Base-by-base conservation (phyloP, 2,888 invertebrate genomes). In the Exephanes ischioxanthus region DNA sequence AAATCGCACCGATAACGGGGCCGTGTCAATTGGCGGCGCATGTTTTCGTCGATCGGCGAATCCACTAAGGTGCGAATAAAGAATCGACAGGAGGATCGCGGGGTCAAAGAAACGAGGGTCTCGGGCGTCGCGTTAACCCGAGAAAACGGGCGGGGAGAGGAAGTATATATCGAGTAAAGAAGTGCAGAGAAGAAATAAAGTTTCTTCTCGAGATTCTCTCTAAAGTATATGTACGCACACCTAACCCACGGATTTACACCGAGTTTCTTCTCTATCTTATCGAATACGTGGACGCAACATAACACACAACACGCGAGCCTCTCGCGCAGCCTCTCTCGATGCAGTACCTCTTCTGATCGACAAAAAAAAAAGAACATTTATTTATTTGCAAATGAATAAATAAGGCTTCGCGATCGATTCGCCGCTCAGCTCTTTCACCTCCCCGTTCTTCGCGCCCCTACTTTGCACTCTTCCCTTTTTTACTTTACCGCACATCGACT, bases 301-400 rank as follows among this genome's bases (percentile, higher is more conserved):
- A 88, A 87, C 83, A 77, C 71, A 84, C 84, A 80, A 80, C 61
- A 80, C 80, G 71, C 80, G 41, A 67, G 77, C 67, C 51, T 76
- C 83, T 76, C 75, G 63, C 51, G 41, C 19, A 58, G 22, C 48
- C 70, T 30, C 58, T 11, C 63, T 51, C 68, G 61, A 72, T 72
- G 51, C 16, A 41, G 53, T 33, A 53, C 45, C 70, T 71, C 80
- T 83, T 85, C 30, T 83, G 85, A 80, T 86, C 85, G 85, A 80
- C 82, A 86, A 81, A 48, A 48, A 37, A 37, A 41, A 48, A 48
- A 48, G 14, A 16, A 86, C 90, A 88, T 90, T 93, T 93, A 93
- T 93, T 93, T 93, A 93, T 93, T 92, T 91, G 91, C 91, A 92
- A 92, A 93, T 93, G 93, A 92, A 93, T 93, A 93, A 93, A 94